These are phyloP conservation scores for Yponomeuta plumbellus DNA, from an alignment of 2,888 invertebrate genomes.

Conservation along the genomic window DNA sequence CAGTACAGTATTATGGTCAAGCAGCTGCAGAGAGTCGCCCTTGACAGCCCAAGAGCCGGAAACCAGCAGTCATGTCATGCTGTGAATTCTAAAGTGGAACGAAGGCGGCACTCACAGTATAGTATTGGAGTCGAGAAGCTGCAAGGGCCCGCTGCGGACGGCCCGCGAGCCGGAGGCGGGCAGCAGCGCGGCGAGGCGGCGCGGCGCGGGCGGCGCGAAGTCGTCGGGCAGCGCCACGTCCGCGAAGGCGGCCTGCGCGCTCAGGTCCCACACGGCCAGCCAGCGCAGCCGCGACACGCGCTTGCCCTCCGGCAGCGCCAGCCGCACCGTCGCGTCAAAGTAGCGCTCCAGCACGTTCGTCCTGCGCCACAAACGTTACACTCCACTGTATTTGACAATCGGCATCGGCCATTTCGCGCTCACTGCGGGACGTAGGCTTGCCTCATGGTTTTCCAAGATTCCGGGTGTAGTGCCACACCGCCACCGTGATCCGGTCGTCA, in stretches of 20 bases:
- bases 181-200: slow-evolving; percentile 56
- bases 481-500: too few species aligned
- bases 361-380: neutral
- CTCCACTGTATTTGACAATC: neutral
- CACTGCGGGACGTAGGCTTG: too few species aligned
- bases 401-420: too few species aligned
- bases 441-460: too few species aligned
- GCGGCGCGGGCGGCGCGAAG: slow-evolving; percentile 88
- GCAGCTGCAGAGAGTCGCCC: neutral
- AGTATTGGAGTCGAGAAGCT: slow-evolving; percentile 87
- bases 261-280: slow-evolving; percentile 92
- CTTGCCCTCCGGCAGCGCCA: slow-evolving; percentile 89
- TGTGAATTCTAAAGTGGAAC: neutral
- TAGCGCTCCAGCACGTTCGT: slow-evolving; percentile 82
- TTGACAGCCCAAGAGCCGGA: neutral
- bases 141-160: slow-evolving; percentile 39
- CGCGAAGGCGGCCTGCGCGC: slow-evolving; percentile 90
- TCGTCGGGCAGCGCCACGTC: slow-evolving; percentile 94
- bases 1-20: too few species aligned
- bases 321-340: slow-evolving; percentile 88
- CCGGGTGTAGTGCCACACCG: too few species aligned
- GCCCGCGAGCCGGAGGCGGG: slow-evolving; percentile 81
- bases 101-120: slow-evolving; percentile 73
- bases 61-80: neutral
- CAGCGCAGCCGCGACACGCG: slow-evolving; percentile 92